Percentiles rank a stretch among this genome's conserved stretches.
These are phyloP conservation scores for Cossypha caffra DNA, from an alignment of 2,797 vertebrate species.

Conservation along the genomic window DNA sequence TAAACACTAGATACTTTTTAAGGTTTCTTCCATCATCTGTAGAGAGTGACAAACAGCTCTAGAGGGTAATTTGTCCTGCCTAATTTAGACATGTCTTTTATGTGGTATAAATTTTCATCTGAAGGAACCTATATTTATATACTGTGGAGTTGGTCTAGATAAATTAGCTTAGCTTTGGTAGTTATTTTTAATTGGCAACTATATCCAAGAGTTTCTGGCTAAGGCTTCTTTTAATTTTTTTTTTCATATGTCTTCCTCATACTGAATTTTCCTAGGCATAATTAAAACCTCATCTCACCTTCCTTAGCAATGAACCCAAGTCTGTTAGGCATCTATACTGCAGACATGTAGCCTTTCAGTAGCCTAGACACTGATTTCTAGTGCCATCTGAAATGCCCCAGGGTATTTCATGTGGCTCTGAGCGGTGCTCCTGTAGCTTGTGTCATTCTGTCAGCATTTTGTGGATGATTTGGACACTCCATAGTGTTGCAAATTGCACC, in stretches of 20 bases:
- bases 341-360: not conserved
- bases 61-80: not conserved
- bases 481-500: not conserved
- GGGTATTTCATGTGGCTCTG: slow-evolving; percentile 34
- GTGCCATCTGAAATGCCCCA: slow-evolving; percentile 26
- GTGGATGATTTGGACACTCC: slow-evolving; percentile 4
- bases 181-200: not conserved
- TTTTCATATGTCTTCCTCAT: not conserved
- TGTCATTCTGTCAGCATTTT: slow-evolving; percentile 33
- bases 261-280: not conserved
- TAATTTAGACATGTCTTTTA: not conserved
- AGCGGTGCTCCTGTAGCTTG: not conserved
- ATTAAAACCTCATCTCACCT: not conserved
- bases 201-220: not conserved
- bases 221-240: not conserved
- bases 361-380: not conserved
- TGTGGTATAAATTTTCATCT: not conserved
- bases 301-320: not conserved
- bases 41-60: not conserved
- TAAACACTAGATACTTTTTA: not conserved
- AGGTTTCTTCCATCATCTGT: not conserved
- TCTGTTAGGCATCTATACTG: not conserved
- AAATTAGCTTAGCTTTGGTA: not conserved
- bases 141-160: not conserved
- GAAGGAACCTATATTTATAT: not conserved